Percentiles rank a stretch among this genome's conserved stretches.
These are phyloP conservation scores for Scyliorhinus canicula DNA, from an alignment of 2,797 vertebrate species.

Conservation along the genomic window DNA sequence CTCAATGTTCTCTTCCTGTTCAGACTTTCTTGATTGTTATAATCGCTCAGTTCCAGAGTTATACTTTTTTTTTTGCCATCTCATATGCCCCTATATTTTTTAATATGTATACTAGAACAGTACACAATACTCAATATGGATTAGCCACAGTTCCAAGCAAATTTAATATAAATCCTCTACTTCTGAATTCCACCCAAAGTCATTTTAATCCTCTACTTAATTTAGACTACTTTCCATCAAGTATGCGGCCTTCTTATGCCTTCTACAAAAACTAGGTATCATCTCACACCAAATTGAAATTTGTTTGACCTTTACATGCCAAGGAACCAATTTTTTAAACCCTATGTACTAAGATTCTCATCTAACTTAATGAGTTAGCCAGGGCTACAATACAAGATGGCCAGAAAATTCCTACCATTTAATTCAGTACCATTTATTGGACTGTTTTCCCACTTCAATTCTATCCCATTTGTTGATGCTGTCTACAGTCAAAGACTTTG, in stretches of 20 bases:
- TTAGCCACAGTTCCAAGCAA: background rate
- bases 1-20: background rate
- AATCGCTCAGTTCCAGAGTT: background rate
- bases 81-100: background rate
- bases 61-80: background rate
- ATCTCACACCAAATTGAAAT: background rate
- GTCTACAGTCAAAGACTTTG: too few species aligned
- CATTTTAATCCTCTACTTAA: background rate
- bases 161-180: background rate
- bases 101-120: background rate
- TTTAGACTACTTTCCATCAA: background rate
- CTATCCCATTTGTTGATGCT: too few species aligned
- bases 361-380: too few species aligned
- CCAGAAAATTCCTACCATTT: too few species aligned
- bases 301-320: background rate
- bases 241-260: background rate
- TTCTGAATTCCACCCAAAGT: background rate
- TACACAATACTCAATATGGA: background rate
- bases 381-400: too few species aligned
- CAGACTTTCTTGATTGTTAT: too few species aligned
- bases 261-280: background rate
- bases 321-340: background rate
- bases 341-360: background rate
- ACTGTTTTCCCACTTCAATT: too few species aligned
- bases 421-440: too few species aligned